Percentiles rank a stretch among this genome's conserved stretches.
These are phyloP conservation scores for Bellardia bayeri DNA, from an alignment of 2,888 invertebrate genomes.

Conservation along the genomic window DNA sequence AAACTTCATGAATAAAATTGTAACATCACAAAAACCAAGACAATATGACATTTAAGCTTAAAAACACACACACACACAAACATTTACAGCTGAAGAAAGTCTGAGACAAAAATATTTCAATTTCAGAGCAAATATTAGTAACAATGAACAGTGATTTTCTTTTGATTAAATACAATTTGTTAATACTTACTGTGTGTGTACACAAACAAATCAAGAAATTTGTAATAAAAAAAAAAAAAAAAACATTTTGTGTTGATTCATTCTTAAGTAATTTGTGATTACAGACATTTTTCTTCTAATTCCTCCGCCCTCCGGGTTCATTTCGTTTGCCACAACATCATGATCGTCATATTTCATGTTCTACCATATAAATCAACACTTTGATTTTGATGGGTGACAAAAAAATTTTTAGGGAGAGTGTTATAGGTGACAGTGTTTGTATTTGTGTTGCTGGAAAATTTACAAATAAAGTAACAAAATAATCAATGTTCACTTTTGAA, in stretches of 20 bases:
- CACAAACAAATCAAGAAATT: background rate
- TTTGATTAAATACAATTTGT: slow-evolving; percentile 71
- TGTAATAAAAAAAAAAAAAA: background rate
- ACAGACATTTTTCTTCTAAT: slow-evolving; percentile 37
- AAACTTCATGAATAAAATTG: slow-evolving; percentile 53
- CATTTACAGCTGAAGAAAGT: background rate
- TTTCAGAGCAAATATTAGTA: slow-evolving; percentile 6
- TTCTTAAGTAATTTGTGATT: slow-evolving; percentile 68
- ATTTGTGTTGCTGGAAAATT: slow-evolving; percentile 27
- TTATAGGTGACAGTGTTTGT: background rate
- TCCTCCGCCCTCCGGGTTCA: background rate
- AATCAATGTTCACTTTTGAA: slow-evolving; percentile 62
- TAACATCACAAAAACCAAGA: slow-evolving; percentile 45
- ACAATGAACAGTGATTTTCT: slow-evolving; percentile 66
- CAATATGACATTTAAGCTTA: slow-evolving; percentile 58
- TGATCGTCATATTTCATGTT: slow-evolving; percentile 58
- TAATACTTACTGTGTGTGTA: slow-evolving; percentile 18
- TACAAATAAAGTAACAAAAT: slow-evolving; percentile 69
- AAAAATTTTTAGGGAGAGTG: background rate
- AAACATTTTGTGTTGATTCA: slow-evolving; percentile 67
- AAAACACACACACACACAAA: background rate
- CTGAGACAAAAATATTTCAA: background rate
- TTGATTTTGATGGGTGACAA: slow-evolving; percentile 63
- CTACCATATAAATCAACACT: slow-evolving; percentile 67
- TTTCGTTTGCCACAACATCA: slow-evolving; percentile 17